These are phyloP conservation scores for Eubasilissa regina DNA, from an alignment of 1,140 invertebrate species.

Conservation along the genomic window DNA sequence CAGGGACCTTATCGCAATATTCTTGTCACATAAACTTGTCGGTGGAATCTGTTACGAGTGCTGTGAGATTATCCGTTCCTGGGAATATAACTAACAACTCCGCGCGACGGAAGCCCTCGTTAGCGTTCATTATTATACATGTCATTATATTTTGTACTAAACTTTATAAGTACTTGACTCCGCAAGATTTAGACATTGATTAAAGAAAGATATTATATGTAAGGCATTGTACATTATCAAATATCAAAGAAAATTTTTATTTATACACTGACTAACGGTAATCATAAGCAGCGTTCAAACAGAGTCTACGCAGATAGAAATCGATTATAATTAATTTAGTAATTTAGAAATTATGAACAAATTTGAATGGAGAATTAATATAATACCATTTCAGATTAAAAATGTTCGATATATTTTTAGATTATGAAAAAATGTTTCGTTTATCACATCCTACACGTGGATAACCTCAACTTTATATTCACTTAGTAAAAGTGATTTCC, in stretches of 20 bases:
- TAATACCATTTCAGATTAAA: too few species aligned
- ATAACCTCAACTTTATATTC: slow-evolving; percentile 25
- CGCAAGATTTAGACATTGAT: too few species aligned
- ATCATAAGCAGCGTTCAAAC: too few species aligned
- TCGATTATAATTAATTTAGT: too few species aligned
- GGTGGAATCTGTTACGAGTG: slow-evolving; percentile 54
- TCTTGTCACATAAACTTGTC: slow-evolving; percentile 58
- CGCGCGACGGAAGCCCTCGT: slow-evolving; percentile 24
- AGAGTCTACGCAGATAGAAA: too few species aligned
- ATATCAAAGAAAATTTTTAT: too few species aligned
- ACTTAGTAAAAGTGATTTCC: slow-evolving; percentile 35
- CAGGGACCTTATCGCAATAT: slow-evolving; percentile 51
- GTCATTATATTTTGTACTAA: background rate
- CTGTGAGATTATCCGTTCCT: slow-evolving; percentile 46
- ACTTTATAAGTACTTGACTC: background rate
- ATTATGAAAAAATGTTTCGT: background rate
- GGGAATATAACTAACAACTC: slow-evolving; percentile 44
- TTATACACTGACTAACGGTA: too few species aligned
- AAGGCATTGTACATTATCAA: too few species aligned
- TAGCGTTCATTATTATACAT: slow-evolving; percentile 11
- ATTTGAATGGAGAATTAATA: too few species aligned
- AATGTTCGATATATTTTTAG: background rate
- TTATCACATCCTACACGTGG: slow-evolving; percentile 8
- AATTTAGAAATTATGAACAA: too few species aligned
- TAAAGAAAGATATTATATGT: too few species aligned